phyloP scores from a whole-genome alignment of 2,888 invertebrate species.

The Meiosimyza decipiens region DNA sequence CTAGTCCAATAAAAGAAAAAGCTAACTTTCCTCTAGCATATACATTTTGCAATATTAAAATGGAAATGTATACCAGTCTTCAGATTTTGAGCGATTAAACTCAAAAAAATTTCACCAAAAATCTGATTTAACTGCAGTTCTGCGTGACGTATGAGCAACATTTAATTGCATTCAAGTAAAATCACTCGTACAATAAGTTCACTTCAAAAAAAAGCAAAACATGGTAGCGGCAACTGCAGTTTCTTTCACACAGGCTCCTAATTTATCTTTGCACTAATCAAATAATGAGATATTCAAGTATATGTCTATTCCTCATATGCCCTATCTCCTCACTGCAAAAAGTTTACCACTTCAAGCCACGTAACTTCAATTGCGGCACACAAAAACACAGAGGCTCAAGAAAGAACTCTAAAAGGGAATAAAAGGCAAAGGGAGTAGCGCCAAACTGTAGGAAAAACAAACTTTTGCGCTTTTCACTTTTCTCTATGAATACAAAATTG shows the following conservation, averaged over 20 bases:
- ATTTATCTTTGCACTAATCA: conserved; percentile 4
- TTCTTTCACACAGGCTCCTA: not conserved
- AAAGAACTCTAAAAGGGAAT: not conserved
- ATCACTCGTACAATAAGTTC: too few relatives aligned
- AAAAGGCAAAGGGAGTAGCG: too few relatives aligned
- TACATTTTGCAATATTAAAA: too few relatives aligned
- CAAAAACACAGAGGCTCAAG: not conserved
- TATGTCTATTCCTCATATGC: not conserved
- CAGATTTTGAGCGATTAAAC: too few relatives aligned
- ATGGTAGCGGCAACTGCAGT: not conserved
- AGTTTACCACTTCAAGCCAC: not conserved
- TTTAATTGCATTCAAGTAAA: too few relatives aligned
- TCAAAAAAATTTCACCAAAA: too few relatives aligned
- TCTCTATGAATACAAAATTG: conserved; percentile 28
- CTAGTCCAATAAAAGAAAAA: too few relatives aligned
- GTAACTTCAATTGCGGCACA: not conserved
- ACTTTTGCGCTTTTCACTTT: conserved; percentile 28
- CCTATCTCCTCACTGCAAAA: not conserved
- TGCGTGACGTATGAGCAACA: too few relatives aligned
- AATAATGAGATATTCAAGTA: conserved; percentile 11
- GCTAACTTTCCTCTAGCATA: too few relatives aligned
- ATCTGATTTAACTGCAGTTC: too few relatives aligned
- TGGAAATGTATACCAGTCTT: too few relatives aligned
- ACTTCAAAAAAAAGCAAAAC: too few relatives aligned
- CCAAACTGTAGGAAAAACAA: not conserved